Conservation (phyloP, 2,797 vertebrate species). For the Botia almorhae region DNA sequence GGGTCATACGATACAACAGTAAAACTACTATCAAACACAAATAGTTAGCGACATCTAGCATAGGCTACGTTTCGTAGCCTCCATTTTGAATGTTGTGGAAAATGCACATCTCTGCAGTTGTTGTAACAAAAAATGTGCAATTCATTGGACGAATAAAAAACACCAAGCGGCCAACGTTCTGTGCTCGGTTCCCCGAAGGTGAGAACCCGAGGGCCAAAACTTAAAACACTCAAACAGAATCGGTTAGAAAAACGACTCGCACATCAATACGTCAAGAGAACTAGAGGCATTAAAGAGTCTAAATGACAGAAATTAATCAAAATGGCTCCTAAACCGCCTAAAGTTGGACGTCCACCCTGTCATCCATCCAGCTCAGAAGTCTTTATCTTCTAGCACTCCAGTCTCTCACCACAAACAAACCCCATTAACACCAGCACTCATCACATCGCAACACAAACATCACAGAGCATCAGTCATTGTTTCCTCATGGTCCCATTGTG, state of each 20-base stretch:
- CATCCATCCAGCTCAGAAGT: background rate
- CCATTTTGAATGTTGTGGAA: no score
- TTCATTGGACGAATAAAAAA: background rate
- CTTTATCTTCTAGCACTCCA: background rate
- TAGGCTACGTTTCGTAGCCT: no score
- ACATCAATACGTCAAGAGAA: background rate
- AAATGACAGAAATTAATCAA: background rate
- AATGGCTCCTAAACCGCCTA: background rate
- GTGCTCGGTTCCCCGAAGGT: background rate
- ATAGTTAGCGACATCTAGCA: no score
- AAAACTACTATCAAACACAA: no score
- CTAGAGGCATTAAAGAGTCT: background rate
- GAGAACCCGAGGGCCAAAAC: background rate
- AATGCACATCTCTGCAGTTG: no score
- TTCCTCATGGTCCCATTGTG: conserved; percentile 17
- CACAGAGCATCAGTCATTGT: background rate
- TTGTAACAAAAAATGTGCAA: no score
- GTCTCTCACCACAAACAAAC: background rate
- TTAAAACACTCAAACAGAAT: background rate
- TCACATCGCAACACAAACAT: background rate
- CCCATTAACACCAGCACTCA: background rate
- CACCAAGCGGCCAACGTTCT: background rate
- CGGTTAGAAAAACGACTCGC: background rate
- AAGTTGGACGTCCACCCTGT: background rate
- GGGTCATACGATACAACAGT: no score